phyloP scores from a whole-genome alignment of 1,140 invertebrate species.

The Lepidurus packardi region DNA sequence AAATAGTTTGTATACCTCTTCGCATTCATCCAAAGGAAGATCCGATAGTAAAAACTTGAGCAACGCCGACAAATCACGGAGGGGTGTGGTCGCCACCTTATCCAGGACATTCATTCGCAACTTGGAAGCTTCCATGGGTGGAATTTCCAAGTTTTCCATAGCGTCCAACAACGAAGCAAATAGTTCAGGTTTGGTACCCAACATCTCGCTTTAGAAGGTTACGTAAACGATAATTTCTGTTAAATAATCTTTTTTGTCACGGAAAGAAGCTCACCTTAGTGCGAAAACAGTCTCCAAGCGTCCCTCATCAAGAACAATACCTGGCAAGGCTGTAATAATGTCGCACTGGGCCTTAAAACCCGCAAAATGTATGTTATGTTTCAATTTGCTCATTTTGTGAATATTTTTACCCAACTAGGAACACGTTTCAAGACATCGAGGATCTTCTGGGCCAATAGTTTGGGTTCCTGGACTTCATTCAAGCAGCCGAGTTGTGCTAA shows the following conservation, averaged over 20 bases:
- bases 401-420: conserved; percentile 19
- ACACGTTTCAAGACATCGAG: conserved; percentile 24
- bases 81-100: not conserved
- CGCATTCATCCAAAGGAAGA: not conserved
- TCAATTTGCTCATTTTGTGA: not conserved
- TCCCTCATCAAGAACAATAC: conserved; percentile 22
- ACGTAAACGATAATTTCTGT: not conserved
- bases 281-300: not conserved
- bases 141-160: conserved; percentile 22
- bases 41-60: not conserved
- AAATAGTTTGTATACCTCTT: not conserved
- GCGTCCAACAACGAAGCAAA: not conserved
- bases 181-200: not conserved
- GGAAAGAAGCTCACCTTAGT: not conserved
- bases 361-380: conserved; percentile 9
- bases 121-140: not conserved
- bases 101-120: not conserved
- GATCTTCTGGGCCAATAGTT: conserved; percentile 14
- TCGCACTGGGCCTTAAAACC: conserved; percentile 23
- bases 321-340: conserved; percentile 27
- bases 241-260: not conserved
- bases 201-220: not conserved
- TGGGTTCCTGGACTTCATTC: conserved; percentile 15
- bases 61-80: not conserved
- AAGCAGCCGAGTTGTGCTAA: conserved; percentile 29